Base-by-base conservation (phyloP, 2,888 invertebrate species). In the Hesperia comma region DNA sequence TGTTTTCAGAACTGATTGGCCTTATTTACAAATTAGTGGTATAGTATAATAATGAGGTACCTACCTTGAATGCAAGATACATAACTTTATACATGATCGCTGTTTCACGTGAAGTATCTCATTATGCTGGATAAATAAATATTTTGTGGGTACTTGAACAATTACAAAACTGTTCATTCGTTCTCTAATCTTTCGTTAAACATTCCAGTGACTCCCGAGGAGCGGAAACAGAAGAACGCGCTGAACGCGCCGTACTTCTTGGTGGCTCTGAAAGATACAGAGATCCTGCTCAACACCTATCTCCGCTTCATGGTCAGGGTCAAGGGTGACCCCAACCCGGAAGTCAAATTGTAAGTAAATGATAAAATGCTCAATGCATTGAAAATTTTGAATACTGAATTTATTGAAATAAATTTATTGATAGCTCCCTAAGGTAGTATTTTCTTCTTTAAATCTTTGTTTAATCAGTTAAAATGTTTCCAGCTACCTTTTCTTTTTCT, bases 241-340 rank as follows among this genome's bases (percentile, higher is more conserved):
- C 93, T 96, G 33, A 96, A 97, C 74, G 94, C 95, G 0, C 98
- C 98, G 0, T 95, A 96, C 75, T 98, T 98, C 90, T 81, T 97
- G 63, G 96, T 98, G 54, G 95, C 96, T 21, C 90, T 99, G 69
- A 97, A 96, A 81, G 97, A 98, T 81, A 97, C 98, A 0, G 97
- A 98, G 84, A 95, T 98, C 33, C 87, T 98, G 77, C 95, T 97
- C 83, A 96, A 96, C 78, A 98, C 98, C 0, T 97, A 96, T 79
- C 94, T 98, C 66, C 94, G 98, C 40, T 98, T 98, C 83, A 96
- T 98, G 95, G 94, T 98, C 69, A 97, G 97, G 87, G 96, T 98
- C 62, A 95, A 95, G 75, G 98, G 98, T 10, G 95, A 97, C 76
- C 98, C 98, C 0, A 96, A 96, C 81, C 99, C 99, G 0, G 95